Conservation (phyloP, 2,888 invertebrate species). For the Helobdella robusta region DNA sequence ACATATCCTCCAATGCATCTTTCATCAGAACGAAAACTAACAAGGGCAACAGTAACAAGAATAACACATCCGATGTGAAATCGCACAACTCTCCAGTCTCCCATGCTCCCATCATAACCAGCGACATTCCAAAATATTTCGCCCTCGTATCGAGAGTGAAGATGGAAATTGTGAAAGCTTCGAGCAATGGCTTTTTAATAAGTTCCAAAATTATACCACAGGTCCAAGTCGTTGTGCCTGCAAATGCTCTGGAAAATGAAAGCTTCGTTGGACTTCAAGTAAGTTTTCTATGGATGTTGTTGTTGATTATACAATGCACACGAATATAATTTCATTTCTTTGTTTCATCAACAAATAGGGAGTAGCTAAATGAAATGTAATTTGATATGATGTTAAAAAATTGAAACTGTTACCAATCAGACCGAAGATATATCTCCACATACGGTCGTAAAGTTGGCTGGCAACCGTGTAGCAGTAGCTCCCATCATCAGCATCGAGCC, state of each 20-base stretch:
- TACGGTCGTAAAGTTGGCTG: conserved; percentile 85
- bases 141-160: conserved; percentile 76
- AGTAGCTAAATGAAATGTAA: too few relatives aligned
- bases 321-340: too few relatives aligned
- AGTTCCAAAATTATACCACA: conserved; percentile 96
- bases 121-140: conserved; percentile 97
- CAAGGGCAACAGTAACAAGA: too few relatives aligned
- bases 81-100: conserved; percentile 19
- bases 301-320: not conserved
- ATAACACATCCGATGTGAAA: too few relatives aligned
- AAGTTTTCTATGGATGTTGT: conserved; percentile 52
- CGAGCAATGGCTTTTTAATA: conserved; percentile 97
- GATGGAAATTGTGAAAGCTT: conserved; percentile 95
- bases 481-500: conserved; percentile 99
- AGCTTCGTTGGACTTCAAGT: conserved; percentile 99
- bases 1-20: not conserved
- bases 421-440: conserved; percentile 96
- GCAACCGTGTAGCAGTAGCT: conserved; percentile 97
- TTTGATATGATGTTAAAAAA: conserved; percentile 4
- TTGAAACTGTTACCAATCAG: conserved; percentile 53
- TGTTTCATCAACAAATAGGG: too few relatives aligned
- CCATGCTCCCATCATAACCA: conserved; percentile 83
- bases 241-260: conserved; percentile 95
- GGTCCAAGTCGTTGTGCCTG: conserved; percentile 97
- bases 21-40: too few relatives aligned